Evolutionary conservation across 2,113 vertebrate species (phyloP), one percentile per base, ranked within the genome.

Genomic region (Saccopteryx leptura): DNA sequence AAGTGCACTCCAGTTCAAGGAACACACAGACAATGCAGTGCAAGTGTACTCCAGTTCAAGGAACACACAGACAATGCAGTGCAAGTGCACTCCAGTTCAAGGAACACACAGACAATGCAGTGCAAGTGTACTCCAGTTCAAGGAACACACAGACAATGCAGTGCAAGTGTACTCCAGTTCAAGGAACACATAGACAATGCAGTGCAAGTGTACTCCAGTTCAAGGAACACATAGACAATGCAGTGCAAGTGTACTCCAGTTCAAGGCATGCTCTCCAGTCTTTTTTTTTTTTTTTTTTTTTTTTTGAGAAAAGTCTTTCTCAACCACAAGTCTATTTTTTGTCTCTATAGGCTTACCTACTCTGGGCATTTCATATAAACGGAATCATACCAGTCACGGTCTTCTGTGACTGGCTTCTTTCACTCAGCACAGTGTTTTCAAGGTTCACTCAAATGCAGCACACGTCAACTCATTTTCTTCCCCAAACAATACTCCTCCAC

Each of bases 121-220:
- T 13, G 1, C 13, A 13, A 6, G 28, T 0, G 17, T 4, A 26
- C 9, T 12, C 7, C n/a, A n/a, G n/a, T n/a, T n/a, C n/a, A n/a
- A n/a, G n/a, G n/a, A n/a, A n/a, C n/a, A 5, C 0, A 0, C 0
- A 13, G 50, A 48, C 17, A 7, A 3, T 0, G 5, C 28, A 23
- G 14, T 13, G 1, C 13, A 13, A 6, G 28, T 0, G 17, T 4
- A 26, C 9, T 12, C 7, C n/a, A n/a, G n/a, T n/a, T n/a, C n/a
- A n/a, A 79, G 46, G 66, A 26, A 5, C 0, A 0, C 0, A 13
- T n/a, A n/a, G 50, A 48, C 17, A 7, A 3, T 0, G 5, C 28
- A 23, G 14, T 13, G 1, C 13, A 13, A 6, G 28, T 0, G 17
- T 4, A 26, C 9, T 12, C 7, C n/a, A n/a, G n/a, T n/a, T n/a